Evolutionary conservation across 2,888 invertebrate genomes (phyloP), one percentile per base, ranked within the genome.

Genomic region (Drosophila peninsularis): DNA sequence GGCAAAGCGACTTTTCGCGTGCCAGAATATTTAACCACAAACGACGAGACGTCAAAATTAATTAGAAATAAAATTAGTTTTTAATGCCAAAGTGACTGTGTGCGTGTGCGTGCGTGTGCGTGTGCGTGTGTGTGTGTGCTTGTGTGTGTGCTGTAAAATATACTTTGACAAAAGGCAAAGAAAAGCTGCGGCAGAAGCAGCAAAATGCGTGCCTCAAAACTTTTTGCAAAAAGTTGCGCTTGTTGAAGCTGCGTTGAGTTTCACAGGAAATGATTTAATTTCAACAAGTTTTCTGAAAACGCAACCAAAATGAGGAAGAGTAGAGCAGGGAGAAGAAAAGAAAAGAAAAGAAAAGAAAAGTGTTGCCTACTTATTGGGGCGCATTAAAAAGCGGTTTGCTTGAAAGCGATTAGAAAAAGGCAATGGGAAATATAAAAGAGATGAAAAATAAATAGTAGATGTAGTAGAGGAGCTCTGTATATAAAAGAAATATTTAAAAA

Each of bases 21-120:
- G 83, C 88, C 72, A 80, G 81, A 80, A 83, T 88, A 83, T 83
- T 83, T 88, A 83, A 88, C 83, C 83, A 71, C 83, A 83, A 88
- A 88, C 87, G 83, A 88, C 83, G 81, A 88, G 83, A 88, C 88
- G 88, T 83, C 83, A 83, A 83, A 83, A 83, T 85, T 88, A 85
- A 88, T 85, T 88, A 85, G 88, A 88, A 85, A 85, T 88, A 88
- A 88, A 86, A 88, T 85, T 88, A 85, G 88, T 85, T 85, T 88
- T 88, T 88, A 85, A 88, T 85, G 77, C 75, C 73, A 80, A 67
- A 71, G 80, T 71, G 69, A 61, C 64, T 53, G 42, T 39, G 44
- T 41, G 55, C 39, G 39, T 50, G 24, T 30, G 21, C 21, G 10
- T 32, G 21, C 27, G 37, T 9, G 42, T 17, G 21, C 13, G 39